Evolutionary conservation across 2,797 vertebrate genomes (phyloP).

Genomic region (Tinamus major): DNA sequence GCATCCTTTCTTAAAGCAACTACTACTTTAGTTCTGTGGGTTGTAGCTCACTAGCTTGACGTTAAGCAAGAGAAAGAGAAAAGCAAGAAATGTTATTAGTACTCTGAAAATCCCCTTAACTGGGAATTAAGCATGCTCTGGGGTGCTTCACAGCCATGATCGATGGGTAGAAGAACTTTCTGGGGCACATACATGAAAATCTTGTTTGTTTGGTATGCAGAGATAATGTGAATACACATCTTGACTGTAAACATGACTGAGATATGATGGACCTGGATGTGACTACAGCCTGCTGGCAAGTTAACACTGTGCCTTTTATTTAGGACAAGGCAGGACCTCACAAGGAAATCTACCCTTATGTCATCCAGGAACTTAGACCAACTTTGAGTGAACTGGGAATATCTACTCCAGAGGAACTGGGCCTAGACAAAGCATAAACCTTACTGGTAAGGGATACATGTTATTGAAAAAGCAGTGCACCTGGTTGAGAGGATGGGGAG

Average conservation of each 20-base stretch:
- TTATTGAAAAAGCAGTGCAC: not conserved
- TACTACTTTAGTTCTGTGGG: not conserved
- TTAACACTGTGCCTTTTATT: conserved; percentile 8
- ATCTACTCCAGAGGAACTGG: conserved; percentile 93
- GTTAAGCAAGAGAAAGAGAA: not conserved
- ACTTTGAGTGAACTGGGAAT: conserved; percentile 92
- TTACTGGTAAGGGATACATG: conserved; percentile 55
- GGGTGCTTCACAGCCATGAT: not conserved
- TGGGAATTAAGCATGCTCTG: not conserved
- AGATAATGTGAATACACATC: not conserved
- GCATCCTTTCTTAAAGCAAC: not conserved
- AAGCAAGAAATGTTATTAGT: not conserved
- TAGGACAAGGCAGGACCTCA: conserved; percentile 94
- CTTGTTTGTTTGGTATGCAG: not conserved
- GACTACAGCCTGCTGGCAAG: not conserved
- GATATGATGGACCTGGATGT: not conserved
- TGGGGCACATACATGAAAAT: too few relatives aligned
- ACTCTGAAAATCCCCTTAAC: not conserved
- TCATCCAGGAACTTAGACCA: conserved; percentile 93
- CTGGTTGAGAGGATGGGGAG: not conserved
- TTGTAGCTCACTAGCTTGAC: not conserved
- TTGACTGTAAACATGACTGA: accelerated
- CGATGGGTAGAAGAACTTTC: accelerated
- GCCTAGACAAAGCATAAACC: conserved; percentile 90
- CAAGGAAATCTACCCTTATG: conserved; percentile 95